These are phyloP conservation scores for Oreochromis tanganicae DNA, from an alignment of 2,113 vertebrate genomes.

Conservation along the genomic window DNA sequence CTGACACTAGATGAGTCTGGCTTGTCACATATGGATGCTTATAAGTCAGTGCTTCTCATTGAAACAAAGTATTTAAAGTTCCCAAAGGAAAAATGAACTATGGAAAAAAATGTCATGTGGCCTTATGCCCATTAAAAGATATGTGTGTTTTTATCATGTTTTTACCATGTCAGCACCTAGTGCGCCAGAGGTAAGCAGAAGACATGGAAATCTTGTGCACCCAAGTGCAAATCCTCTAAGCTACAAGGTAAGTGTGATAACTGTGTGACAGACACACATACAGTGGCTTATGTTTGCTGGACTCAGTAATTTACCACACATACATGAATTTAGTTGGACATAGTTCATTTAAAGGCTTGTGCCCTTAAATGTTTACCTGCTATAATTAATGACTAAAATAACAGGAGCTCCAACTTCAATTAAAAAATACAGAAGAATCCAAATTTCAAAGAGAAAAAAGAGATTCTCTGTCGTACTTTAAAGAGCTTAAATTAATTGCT, in stretches of 20 bases:
- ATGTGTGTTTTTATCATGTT: neutral
- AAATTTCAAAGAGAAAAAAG: neutral
- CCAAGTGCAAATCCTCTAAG: neutral
- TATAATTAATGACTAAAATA: neutral
- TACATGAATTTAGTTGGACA: neutral
- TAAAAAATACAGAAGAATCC: neutral
- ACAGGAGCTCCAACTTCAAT: neutral
- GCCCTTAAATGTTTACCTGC: neutral
- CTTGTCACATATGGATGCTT: neutral
- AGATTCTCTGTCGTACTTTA: neutral
- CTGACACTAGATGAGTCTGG: neutral
- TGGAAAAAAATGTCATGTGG: neutral
- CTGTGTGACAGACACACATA: neutral
- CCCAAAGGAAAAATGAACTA: neutral
- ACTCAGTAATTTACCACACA: neutral
- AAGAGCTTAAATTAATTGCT: constrained; percentile 2
- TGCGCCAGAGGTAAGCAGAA: neutral
- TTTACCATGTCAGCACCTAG: neutral
- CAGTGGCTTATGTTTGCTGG: neutral
- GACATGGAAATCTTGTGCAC: neutral
- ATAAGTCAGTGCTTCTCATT: neutral
- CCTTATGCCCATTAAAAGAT: neutral
- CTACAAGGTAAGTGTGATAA: neutral
- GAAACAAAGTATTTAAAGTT: neutral
- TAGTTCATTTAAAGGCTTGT: neutral